phyloP scores from a whole-genome alignment of 2,888 invertebrate species.

The Orthosia gothica region DNA sequence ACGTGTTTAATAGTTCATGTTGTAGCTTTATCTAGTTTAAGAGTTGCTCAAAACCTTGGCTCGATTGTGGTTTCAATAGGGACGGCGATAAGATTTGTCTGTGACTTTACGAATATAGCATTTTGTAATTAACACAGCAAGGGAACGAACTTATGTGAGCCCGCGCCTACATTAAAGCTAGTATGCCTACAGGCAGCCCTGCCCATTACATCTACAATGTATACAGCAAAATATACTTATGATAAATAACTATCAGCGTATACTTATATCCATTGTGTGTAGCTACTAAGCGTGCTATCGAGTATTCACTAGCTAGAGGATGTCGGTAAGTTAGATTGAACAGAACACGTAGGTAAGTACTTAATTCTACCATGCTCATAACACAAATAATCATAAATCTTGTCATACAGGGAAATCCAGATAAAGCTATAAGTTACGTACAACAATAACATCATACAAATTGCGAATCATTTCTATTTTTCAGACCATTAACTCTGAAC shows the following conservation, averaged over 20 bases:
- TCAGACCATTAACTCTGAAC: slow-evolving; percentile 90
- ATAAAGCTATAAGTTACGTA: slow-evolving; percentile 75
- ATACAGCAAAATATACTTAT: slow-evolving; percentile 4
- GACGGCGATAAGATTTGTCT: slow-evolving; percentile 24
- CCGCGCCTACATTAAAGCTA: slow-evolving; percentile 5
- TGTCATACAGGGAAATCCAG: slow-evolving; percentile 68
- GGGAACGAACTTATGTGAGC: slow-evolving; percentile 10
- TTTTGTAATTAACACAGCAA: slow-evolving; percentile 33
- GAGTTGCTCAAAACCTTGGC: slow-evolving; percentile 28
- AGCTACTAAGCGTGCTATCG: not conserved
- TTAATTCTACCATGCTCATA: slow-evolving; percentile 32
- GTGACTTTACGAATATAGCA: slow-evolving; percentile 21
- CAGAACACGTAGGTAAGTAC: slow-evolving; percentile 16
- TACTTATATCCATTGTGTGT: not conserved
- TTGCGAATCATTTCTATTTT: slow-evolving; percentile 90
- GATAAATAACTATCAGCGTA: not conserved
- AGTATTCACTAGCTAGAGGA: slow-evolving; percentile 1
- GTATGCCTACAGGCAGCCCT: not conserved
- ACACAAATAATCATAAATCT: slow-evolving; percentile 54
- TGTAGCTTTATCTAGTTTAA: slow-evolving; percentile 66
- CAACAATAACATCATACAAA: slow-evolving; percentile 84
- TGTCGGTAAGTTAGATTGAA: slow-evolving; percentile 1
- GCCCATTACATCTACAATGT: not conserved
- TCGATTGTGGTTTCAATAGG: slow-evolving; percentile 41
- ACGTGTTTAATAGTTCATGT: slow-evolving; percentile 67